These are phyloP conservation scores for Galeruca laticollis DNA, from an alignment of 2,888 invertebrate genomes.

Conservation along the genomic window DNA sequence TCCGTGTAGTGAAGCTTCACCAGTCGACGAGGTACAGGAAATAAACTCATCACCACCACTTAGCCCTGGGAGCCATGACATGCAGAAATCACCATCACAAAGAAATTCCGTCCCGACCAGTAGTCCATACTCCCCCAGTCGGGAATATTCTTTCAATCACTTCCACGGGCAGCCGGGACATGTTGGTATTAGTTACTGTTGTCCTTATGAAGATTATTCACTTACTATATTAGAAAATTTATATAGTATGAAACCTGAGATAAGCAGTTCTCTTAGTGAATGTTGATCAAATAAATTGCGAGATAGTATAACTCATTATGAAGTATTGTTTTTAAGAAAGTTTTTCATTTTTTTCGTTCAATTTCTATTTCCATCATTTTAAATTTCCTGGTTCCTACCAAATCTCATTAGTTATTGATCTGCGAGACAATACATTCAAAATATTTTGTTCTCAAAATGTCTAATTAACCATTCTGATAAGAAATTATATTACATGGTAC, in stretches of 20 bases:
- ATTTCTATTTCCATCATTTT: no score
- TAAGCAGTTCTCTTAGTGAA: neutral
- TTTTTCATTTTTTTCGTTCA: no score
- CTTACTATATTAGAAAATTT: neutral
- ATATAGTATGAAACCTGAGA: no score
- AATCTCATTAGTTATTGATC: no score
- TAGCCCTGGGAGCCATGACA: slow-evolving; percentile 64
- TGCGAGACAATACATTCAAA: no score
- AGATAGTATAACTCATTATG: no score
- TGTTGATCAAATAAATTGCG: no score
- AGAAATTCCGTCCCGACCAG: slow-evolving; percentile 59
- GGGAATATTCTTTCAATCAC: slow-evolving; percentile 86
- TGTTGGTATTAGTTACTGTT: slow-evolving; percentile 69
- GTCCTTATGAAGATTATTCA: slow-evolving; percentile 48
- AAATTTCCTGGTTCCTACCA: no score
- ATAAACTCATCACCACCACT: slow-evolving; percentile 65
- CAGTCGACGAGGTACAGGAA: slow-evolving; percentile 63
- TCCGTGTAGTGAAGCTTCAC: slow-evolving; percentile 66
- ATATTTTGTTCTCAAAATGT: no score
- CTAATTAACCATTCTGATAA: no score
- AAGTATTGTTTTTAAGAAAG: no score
- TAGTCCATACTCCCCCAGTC: slow-evolving; percentile 63
- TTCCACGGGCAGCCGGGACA: slow-evolving; percentile 93
- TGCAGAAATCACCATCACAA: slow-evolving; percentile 63
- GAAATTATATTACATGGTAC: no score